Base-by-base conservation (phyloP, 2,113 vertebrate species). In the Malaclemys terrapin region DNA sequence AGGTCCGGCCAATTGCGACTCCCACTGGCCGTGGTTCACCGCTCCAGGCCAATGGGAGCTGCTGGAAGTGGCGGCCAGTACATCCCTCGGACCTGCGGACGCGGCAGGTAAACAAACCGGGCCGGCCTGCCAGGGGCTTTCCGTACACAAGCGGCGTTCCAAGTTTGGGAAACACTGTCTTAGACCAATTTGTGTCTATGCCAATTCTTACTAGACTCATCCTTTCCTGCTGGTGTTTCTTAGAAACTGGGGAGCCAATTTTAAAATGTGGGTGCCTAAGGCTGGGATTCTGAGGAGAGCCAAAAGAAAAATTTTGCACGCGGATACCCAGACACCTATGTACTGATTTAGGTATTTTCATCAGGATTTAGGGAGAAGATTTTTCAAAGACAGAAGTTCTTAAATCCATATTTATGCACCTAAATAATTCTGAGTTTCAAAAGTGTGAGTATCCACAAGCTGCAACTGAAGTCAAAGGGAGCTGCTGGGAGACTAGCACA, bases 211-310 rank as follows among this genome's bases (percentile, higher is more conserved):
- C 16, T 50, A 52, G 89, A 47, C 31, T 42, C 7, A 47, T 65
- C 9, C 14, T 8, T 80, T 95, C 83, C 82, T 96, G 42, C 75
- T 88, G 59, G 65, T 84, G 59, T 79, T 92, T 91, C 94, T 91
- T 87, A n/a, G 82, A 1, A 1, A 89, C 72, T 86, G 50, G 38
- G 85, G 13, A 90, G 47, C 7, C 50, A 20, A 7, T 5, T 20
- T 85, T 89, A 13, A 81, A 82, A 83, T 1, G 22, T 4, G 3
- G 9, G 75, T 52, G 20, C 59, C 94, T 49, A 27, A 27, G 91
- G 45, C 8, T 83, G 50, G 8, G 54, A 25, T 85, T 95, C 65
- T 45, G 49, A 91, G 84, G 62, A 86, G 7, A 86, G 5, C 3
- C 20, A 3, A 83, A 27, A 0, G 6, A 31, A 69, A 81, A 0